Conservation (phyloP, 92 coral and sea anemone genomes). For the Virgularia gustaviana region DNA sequence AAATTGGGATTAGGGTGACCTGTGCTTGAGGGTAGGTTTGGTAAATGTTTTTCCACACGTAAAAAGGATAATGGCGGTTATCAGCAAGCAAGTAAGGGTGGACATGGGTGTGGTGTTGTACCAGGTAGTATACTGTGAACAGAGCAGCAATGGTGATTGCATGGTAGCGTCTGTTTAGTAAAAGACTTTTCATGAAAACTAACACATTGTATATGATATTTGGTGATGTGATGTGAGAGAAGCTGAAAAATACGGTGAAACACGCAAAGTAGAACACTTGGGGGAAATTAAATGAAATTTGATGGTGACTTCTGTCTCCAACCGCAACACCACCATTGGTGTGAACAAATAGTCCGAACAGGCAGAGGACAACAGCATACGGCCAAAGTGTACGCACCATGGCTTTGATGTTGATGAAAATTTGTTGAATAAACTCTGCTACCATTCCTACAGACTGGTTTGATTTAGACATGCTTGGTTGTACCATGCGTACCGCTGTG, state of each 20-base stretch:
- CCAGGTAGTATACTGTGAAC: constrained; percentile 30
- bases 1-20: constrained; percentile 63
- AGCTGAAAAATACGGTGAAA: constrained; percentile 66
- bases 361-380: constrained; percentile 58
- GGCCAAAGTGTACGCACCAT: constrained; percentile 56
- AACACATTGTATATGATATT: constrained; percentile 22
- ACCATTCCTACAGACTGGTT: constrained; percentile 16
- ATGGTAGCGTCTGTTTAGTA: constrained; percentile 44
- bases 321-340: constrained; percentile 79
- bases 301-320: constrained; percentile 76
- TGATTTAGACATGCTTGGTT: constrained; percentile 8
- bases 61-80: constrained; percentile 92
- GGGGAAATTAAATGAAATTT: constrained; percentile 79
- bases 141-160: constrained; percentile 25
- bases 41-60: constrained; percentile 89
- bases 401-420: constrained; percentile 40
- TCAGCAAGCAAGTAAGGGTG: constrained; percentile 86
- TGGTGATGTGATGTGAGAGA: constrained; percentile 59
- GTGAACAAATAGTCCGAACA: constrained; percentile 60
- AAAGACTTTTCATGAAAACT: constrained; percentile 33
- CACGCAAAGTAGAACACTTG: constrained; percentile 76
- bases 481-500: constrained; percentile 55
- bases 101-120: constrained; percentile 69
- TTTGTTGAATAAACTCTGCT: constrained; percentile 44
- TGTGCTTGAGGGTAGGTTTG: constrained; percentile 68